A percentile compares a stretch with the other conserved stretches of the same genome.
phyloP scores from a whole-genome alignment of 1,140 invertebrate genomes.

The Pachypeltis micranthus region DNA sequence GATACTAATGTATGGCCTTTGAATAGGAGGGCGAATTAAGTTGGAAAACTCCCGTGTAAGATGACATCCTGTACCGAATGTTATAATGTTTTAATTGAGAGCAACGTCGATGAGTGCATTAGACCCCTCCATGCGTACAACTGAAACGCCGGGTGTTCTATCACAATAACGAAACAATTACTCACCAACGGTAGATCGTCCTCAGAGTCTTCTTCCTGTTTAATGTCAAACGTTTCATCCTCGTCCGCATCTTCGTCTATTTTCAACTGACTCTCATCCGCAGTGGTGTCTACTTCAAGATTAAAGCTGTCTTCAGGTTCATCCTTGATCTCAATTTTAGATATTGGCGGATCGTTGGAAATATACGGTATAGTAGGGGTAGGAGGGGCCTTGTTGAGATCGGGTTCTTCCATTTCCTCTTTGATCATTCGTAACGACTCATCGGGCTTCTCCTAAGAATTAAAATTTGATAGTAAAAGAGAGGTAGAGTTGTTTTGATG shows the following conservation, averaged over 20 bases:
- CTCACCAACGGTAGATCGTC: conserved; percentile 68
- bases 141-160: too few relatives aligned
- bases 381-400: neutral
- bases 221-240: conserved; percentile 24
- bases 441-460: neutral
- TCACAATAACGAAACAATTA: too few relatives aligned
- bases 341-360: neutral
- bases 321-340: conserved; percentile 26
- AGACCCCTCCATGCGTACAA: too few relatives aligned
- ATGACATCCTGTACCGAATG: too few relatives aligned
- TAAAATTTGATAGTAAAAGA: neutral
- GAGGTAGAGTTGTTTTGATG: too few relatives aligned
- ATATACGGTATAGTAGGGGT: neutral
- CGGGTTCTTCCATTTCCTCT: neutral
- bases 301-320: conserved; percentile 33
- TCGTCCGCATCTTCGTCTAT: conserved; percentile 8
- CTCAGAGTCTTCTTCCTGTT: conserved; percentile 36
- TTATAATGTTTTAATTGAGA: too few relatives aligned
- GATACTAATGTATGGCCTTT: too few relatives aligned
- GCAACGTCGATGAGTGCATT: too few relatives aligned
- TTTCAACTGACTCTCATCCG: conserved; percentile 14
- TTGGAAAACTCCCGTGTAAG: too few relatives aligned
- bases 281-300: neutral
- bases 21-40: too few relatives aligned
- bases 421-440: neutral